Conservation (phyloP, 2,113 vertebrate species). For the Dascyllus trimaculatus region DNA sequence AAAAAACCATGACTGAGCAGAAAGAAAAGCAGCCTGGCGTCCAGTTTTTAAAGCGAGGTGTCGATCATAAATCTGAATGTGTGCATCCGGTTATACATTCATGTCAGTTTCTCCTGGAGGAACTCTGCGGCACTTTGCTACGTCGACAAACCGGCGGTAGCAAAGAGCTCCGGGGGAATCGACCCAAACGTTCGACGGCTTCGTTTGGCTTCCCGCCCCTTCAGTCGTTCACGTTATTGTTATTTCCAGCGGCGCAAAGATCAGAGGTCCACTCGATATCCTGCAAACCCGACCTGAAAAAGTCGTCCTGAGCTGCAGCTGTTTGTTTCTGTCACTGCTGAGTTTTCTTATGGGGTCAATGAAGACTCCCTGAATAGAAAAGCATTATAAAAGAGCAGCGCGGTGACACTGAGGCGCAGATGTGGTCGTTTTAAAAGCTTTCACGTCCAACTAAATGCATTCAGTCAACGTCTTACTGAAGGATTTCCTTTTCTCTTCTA, state of each 20-base stretch:
- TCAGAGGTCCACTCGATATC: constrained; percentile 3
- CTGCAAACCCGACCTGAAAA: no score
- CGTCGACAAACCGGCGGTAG: background rate
- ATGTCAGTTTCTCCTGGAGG: constrained; percentile 20
- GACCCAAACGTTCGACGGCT: background rate
- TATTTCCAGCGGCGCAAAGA: constrained; percentile 8
- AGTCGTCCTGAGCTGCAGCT: constrained; percentile 16
- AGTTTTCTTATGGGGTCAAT: background rate
- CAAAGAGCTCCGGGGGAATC: background rate
- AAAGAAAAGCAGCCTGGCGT: constrained; percentile 45
- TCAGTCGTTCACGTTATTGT: constrained; percentile 9
- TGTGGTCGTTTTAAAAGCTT: no score
- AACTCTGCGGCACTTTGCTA: constrained; percentile 9
- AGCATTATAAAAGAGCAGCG: no score
- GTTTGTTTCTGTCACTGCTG: background rate
- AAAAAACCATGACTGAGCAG: constrained; percentile 54
- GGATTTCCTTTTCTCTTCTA: no score
- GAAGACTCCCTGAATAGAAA: background rate
- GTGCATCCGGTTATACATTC: constrained; percentile 26
- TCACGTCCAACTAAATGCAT: no score
- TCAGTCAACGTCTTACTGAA: no score
- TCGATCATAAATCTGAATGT: constrained; percentile 2
- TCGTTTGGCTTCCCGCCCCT: background rate
- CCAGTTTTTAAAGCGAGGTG: constrained; percentile 10
- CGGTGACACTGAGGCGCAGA: no score